Evolutionary conservation across 35 echinoderm and acorn worm genomes (phyloP), one percentile per base, ranked within the genome.

Genomic region (Eucidaris tribuloides): DNA sequence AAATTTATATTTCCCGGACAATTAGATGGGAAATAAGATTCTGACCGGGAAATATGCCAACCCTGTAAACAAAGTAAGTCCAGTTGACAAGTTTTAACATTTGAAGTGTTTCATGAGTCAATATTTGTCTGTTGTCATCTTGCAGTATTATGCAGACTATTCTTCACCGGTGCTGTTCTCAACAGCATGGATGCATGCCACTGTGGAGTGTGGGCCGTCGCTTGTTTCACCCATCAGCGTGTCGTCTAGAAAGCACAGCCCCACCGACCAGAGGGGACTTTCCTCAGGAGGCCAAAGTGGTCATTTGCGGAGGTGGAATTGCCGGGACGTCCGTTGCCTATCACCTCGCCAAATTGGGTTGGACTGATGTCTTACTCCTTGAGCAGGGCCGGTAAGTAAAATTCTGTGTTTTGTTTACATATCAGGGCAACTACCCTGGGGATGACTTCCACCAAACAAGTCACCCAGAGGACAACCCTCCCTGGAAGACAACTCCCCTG

Each of bases 301-400:
- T 99, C 7, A 85, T 99, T 22, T 93, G 90, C 84, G 91, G 96
- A 9, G 96, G 90, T 41, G 91, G 96, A 13, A 84, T 99, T 40
- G 79, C 82, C 32, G 90, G 96, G 9, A 52, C 88, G 41, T 99
- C 96, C 4, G 86, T 89, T 32, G 91, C 91, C 18, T 99, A 97
- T 76, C 91, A 99, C 58, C 84, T 99, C n/a, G 86, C 91, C 45
- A 93, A 99, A 70, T 50, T 83, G 40, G 96, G 96, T 18, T 87
- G 86, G 96, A 93, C 38, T 23, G 87, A 99, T 64, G 91, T 99
- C 4, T 18, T 99, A 7, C 64, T 99, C 5, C 49, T 93, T 7
- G 91, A 93, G 60, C 90, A 99, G 80, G 96, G 96, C 90, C 86
- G 76, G 96, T 99, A 77, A 27, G 79, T 79, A 3, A 5, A 35